phyloP scores from a whole-genome alignment of 92 coral and sea anemone species.

The Umimayanthus chanpuru region DNA sequence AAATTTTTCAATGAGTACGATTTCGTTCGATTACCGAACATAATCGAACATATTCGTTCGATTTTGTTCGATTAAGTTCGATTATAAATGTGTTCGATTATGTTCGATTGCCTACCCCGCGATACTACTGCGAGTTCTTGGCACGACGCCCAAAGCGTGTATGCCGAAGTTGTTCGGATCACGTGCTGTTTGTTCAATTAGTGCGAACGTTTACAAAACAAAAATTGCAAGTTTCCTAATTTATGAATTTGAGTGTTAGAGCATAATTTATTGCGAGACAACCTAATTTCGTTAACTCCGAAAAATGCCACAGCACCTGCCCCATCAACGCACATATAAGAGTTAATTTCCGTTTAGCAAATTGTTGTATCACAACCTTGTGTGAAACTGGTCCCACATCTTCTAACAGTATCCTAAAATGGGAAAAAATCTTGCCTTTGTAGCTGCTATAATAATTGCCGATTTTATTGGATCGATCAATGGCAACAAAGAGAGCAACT shows the following conservation, averaged over 20 bases:
- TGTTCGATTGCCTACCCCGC: too few species aligned
- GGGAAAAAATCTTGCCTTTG: background rate
- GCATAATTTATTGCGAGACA: background rate
- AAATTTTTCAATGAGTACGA: too few species aligned
- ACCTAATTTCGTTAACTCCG: background rate
- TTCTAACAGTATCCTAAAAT: background rate
- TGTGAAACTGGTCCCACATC: background rate
- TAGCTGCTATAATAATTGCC: background rate
- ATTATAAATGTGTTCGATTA: too few species aligned
- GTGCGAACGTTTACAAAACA: too few species aligned
- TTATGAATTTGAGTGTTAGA: background rate
- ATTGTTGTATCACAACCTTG: background rate
- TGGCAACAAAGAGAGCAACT: background rate
- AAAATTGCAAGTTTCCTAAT: background rate
- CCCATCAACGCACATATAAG: background rate
- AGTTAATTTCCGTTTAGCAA: background rate
- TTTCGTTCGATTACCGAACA: too few species aligned
- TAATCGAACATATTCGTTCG: too few species aligned
- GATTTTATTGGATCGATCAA: background rate
- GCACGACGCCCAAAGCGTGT: background rate
- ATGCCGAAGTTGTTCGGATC: background rate
- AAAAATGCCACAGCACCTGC: background rate
- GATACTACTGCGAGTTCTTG: background rate
- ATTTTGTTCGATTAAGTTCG: too few species aligned
- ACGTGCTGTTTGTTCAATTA: background rate